Evolutionary conservation across 2,888 invertebrate species (phyloP), one percentile per base, ranked within the genome.

Genomic region (Julus scanicus): DNA sequence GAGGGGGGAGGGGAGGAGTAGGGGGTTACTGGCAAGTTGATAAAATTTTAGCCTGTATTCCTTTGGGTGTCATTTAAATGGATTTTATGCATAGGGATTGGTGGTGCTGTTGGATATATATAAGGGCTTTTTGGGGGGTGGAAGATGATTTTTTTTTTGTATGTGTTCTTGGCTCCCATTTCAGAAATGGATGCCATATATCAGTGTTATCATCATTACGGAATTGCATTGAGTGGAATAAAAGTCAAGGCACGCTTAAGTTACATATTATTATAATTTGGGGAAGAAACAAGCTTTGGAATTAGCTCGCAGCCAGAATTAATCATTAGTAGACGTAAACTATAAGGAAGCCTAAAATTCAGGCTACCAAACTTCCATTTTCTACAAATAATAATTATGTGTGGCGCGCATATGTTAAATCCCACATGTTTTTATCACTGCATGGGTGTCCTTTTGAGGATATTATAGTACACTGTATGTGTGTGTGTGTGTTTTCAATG

Each of bases 181-280:
- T 71, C 71, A 80, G 80, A 80, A 80, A 80, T 80, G 37, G 80
- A 80, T 80, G 80, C 80, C 80, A 80, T 80, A 80, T 80, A 80
- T 80, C 80, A 80, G 80, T 80, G 80, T 80, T 80, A 80, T 80
- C 80, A 80, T 80, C 80, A 80, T 80, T 80, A 80, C 80, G 80
- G 80, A 80, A 80, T 80, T 80, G 80, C 80, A 80, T 80, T 80
- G 80, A 80, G 80, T 80, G 80, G 80, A 80, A 80, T 80, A 15
- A 80, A 80, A 80, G 80, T 29, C 80, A 4, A 37, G 80, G 80
- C 80, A 37, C 80, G 80, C 80, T 80, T 80, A 80, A 80, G 80
- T 80, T 80, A 80, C 80, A 80, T 80, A 80, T 80, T 80, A 80
- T 80, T 80, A 80, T 80, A 80, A 80, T 80, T 80, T 80, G 80